These are phyloP conservation scores for Triops cancriformis DNA, from an alignment of 1,140 invertebrate species.

Conservation along the genomic window DNA sequence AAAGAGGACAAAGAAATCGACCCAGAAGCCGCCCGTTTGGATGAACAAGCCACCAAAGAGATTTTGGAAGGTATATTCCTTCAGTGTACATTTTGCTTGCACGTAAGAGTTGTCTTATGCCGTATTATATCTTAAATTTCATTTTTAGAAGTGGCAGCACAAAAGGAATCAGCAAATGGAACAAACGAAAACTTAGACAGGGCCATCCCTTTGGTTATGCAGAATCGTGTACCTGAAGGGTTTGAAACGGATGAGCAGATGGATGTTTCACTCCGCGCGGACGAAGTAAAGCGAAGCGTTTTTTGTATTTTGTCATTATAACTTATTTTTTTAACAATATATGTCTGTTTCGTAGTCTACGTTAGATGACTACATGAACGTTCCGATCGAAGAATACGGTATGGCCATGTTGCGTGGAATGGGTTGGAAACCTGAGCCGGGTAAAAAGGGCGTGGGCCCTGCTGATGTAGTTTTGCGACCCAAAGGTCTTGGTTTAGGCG, in stretches of 20 bases:
- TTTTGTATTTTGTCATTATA: background rate
- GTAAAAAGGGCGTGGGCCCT: constrained; percentile 47
- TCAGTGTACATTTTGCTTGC: constrained; percentile 17
- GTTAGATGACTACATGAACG: constrained; percentile 78
- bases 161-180: constrained; percentile 34
- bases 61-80: constrained; percentile 34
- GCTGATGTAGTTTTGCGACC: constrained; percentile 58
- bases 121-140: too few relatives aligned
- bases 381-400: constrained; percentile 81
- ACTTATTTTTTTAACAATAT: constrained; percentile 12
- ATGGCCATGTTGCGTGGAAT: constrained; percentile 86
- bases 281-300: constrained; percentile 32
- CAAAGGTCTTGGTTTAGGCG: constrained; percentile 85
- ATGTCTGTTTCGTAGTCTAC: constrained; percentile 49
- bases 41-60: constrained; percentile 39
- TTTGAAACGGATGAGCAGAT: constrained; percentile 45
- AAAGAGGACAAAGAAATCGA: constrained; percentile 33
- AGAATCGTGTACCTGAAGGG: constrained; percentile 44
- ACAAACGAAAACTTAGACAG: constrained; percentile 30
- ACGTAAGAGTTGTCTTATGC: too few relatives aligned
- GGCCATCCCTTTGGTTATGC: constrained; percentile 42
- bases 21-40: constrained; percentile 27
- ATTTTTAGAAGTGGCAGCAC: constrained; percentile 34
- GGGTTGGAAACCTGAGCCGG: constrained; percentile 71
- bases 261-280: constrained; percentile 42